phyloP scores from a whole-genome alignment of 2,113 vertebrate species.

The Motacilla tschutschensis region DNA sequence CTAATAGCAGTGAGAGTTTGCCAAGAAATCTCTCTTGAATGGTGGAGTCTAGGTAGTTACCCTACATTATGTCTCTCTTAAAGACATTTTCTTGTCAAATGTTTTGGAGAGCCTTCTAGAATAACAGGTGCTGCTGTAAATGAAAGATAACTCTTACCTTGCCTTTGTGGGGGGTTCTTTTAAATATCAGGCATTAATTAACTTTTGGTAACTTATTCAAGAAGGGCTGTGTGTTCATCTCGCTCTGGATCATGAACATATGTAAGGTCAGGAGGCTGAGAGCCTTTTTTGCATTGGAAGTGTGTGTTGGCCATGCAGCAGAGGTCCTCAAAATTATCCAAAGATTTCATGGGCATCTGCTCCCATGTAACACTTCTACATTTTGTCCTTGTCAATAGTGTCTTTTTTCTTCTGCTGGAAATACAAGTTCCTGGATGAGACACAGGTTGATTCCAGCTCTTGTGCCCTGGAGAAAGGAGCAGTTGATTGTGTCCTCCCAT shows the following conservation, averaged over 20 bases:
- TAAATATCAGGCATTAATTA: neutral
- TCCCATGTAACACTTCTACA: rapidly evolving
- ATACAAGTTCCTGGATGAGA: neutral
- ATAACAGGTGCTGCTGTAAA: neutral
- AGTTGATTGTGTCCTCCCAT: neutral
- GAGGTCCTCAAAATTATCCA: neutral
- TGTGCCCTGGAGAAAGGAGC: neutral
- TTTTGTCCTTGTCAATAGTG: neutral
- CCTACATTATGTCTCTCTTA: neutral
- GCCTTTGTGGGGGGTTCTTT: neutral
- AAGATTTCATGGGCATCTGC: rapidly evolving
- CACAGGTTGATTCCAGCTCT: neutral
- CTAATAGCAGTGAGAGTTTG: neutral
- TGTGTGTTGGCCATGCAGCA: neutral
- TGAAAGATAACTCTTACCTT: neutral
- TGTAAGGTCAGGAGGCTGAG: neutral
- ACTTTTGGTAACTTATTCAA: neutral
- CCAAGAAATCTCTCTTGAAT: neutral
- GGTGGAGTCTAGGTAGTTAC: neutral
- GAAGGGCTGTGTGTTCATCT: neutral
- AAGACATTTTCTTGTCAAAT: neutral
- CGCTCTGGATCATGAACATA: rapidly evolving
- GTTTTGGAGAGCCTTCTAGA: neutral
- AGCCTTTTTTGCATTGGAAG: neutral
- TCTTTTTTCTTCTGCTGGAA: neutral